Conservation (phyloP, 2,888 invertebrate species). For the Gastrophysa polygoni region DNA sequence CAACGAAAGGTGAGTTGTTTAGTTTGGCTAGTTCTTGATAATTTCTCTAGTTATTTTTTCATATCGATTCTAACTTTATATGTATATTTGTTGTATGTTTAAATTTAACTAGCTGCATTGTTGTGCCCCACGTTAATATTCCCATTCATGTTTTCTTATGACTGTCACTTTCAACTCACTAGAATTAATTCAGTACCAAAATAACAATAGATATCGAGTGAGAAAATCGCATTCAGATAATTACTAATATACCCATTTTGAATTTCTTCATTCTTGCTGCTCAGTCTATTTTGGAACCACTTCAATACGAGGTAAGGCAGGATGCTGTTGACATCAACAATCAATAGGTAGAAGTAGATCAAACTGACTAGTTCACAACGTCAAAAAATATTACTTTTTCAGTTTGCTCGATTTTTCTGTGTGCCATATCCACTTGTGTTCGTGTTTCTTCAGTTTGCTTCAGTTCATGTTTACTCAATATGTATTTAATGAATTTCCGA, state of each 20-base stretch:
- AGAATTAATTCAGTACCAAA: not conserved
- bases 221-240: conserved; percentile 3
- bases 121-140: conserved; percentile 80
- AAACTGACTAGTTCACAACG: conserved; percentile 15
- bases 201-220: not conserved
- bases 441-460: conserved; percentile 56
- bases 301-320: conserved; percentile 96
- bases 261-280: conserved; percentile 69
- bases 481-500: not conserved
- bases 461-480: conserved; percentile 32
- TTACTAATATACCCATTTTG: conserved; percentile 40
- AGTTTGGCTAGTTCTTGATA: not conserved
- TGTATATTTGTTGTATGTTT: conserved; percentile 49
- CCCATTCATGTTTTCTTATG: conserved; percentile 55
- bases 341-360: conserved; percentile 32
- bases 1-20: conserved; percentile 84
- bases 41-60: not conserved
- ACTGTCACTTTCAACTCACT: conserved; percentile 27
- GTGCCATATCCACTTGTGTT: conserved; percentile 54
- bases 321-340: conserved; percentile 27
- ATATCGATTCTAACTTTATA: conserved; percentile 25
- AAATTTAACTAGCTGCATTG: conserved; percentile 65
- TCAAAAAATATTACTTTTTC: conserved; percentile 21
- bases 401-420: conserved; percentile 37
- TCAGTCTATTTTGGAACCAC: conserved; percentile 99